These are phyloP conservation scores for Corydoras maculifer DNA, from an alignment of 2,113 vertebrate genomes.

Conservation along the genomic window DNA sequence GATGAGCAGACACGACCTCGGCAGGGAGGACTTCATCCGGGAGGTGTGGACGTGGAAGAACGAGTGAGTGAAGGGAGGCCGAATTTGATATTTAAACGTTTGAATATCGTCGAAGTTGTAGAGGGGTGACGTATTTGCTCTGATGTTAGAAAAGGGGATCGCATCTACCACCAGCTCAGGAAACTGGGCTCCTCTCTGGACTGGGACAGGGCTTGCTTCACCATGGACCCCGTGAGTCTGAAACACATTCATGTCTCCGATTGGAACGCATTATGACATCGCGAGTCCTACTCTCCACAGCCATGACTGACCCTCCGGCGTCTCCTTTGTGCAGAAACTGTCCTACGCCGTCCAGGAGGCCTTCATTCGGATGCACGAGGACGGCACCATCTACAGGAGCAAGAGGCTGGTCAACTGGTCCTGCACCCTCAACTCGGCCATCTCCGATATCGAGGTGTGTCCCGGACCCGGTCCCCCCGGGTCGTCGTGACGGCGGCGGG, in stretches of 20 bases:
- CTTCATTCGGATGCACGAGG: conserved; percentile 81
- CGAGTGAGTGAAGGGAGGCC: conserved; percentile 68
- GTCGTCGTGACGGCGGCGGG: background rate
- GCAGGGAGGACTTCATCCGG: conserved; percentile 74
- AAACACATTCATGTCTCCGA: background rate
- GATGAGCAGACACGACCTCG: conserved; percentile 78
- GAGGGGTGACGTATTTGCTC: background rate
- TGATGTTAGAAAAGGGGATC: conserved; percentile 77
- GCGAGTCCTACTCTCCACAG: too few species aligned
- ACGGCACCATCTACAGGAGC: conserved; percentile 83
- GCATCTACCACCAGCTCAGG: conserved; percentile 87
- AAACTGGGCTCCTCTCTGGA: conserved; percentile 84
- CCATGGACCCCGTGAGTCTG: conserved; percentile 80
- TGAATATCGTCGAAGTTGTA: background rate
- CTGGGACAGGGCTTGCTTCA: conserved; percentile 89
- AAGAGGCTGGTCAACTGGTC: conserved; percentile 92
- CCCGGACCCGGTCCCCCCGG: background rate
- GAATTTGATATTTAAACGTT: background rate
- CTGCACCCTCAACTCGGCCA: conserved; percentile 85
- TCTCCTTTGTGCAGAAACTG: conserved; percentile 69
- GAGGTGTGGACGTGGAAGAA: conserved; percentile 91
- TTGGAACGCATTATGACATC: background rate
- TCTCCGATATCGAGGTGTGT: conserved; percentile 85
- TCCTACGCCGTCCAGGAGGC: conserved; percentile 80
- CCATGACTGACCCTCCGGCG: too few species aligned